Conservation (phyloP, 2,888 invertebrate genomes). For the Quadroppia sp. region DNA sequence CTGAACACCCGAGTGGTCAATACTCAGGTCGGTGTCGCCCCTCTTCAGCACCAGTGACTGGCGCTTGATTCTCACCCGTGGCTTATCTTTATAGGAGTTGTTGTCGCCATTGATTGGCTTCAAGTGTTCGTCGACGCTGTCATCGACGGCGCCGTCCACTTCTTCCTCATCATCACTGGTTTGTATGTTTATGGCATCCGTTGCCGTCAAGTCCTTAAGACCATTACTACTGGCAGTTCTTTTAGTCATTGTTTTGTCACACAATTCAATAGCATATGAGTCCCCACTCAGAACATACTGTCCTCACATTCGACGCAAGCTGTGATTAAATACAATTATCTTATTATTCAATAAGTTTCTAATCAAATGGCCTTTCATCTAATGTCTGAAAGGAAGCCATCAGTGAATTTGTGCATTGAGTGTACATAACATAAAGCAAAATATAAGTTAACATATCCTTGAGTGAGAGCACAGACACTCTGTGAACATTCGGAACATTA, state of each 20-base stretch:
- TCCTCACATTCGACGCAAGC: background rate
- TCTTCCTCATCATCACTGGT: constrained; percentile 5
- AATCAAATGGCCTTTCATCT: background rate
- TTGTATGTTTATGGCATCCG: background rate
- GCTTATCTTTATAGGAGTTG: background rate
- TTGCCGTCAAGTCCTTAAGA: constrained; percentile 22
- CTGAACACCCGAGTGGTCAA: constrained; percentile 48
- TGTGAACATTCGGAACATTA: no score
- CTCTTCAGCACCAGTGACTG: constrained; percentile 39
- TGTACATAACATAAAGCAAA: background rate
- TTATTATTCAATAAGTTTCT: constrained; percentile 2
- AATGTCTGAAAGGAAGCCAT: background rate
- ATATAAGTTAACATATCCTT: no score
- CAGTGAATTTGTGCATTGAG: background rate
- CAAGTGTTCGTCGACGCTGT: constrained; percentile 30
- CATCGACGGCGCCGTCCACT: background rate
- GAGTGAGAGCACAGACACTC: no score
- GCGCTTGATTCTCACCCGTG: constrained; percentile 22
- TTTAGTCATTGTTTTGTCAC: constrained; percentile 24
- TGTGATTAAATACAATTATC: background rate
- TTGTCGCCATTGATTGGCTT: constrained; percentile 40
- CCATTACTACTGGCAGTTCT: constrained; percentile 23
- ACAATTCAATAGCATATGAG: background rate
- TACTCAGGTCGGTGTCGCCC: constrained; percentile 45
- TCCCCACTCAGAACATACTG: background rate